These are phyloP conservation scores for Thecophora atra DNA, from an alignment of 2,888 invertebrate genomes.

Conservation along the genomic window DNA sequence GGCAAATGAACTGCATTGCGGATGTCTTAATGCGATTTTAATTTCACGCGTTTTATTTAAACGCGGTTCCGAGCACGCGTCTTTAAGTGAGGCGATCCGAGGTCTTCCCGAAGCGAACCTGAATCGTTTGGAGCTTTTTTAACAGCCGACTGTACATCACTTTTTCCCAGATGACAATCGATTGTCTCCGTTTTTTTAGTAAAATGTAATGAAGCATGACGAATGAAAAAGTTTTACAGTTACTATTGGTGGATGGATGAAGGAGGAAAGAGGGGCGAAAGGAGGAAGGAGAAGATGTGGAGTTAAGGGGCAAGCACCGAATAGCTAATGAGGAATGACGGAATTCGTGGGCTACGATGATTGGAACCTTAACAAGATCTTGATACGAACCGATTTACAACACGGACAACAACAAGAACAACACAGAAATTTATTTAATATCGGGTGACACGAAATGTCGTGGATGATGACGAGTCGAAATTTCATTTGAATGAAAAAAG, in stretches of 20 bases:
- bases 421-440: conserved; percentile 26
- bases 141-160: not conserved
- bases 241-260: no score
- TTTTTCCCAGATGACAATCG: not conserved
- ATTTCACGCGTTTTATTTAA: conserved; percentile 6
- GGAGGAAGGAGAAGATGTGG: not conserved
- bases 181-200: not conserved
- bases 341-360: conserved; percentile 15
- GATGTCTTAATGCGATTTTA: conserved; percentile 22
- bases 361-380: conserved; percentile 14
- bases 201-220: conserved; percentile 17
- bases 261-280: not conserved
- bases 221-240: conserved; percentile 13
- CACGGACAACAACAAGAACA: not conserved
- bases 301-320: not conserved
- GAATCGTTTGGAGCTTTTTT: not conserved
- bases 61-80: not conserved
- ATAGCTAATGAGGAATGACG: conserved; percentile 13
- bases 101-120: not conserved
- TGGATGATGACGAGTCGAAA: conserved; percentile 27
- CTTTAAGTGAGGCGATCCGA: not conserved
- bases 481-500: not conserved
- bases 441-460: conserved; percentile 24
- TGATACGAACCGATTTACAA: not conserved
- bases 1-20: not conserved